Conservation (phyloP, 1,140 invertebrate genomes). For the Semibalanus balanoides region DNA sequence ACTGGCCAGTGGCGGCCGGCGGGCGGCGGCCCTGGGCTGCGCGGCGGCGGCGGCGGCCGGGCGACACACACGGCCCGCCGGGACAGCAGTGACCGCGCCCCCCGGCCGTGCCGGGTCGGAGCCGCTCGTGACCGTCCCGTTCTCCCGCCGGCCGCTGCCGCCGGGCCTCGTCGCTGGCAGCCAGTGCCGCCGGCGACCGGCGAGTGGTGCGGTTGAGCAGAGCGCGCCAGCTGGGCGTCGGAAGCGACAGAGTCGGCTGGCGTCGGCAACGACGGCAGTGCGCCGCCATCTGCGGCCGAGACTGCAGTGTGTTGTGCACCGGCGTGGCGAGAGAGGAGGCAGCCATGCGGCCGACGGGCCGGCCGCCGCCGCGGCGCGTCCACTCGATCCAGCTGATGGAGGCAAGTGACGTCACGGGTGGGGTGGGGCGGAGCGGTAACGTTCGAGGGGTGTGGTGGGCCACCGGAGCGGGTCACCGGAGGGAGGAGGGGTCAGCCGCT, state of each 20-base stretch:
- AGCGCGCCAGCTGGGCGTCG: neutral
- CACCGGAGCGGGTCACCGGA: neutral
- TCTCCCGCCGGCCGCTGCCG: too few relatives aligned
- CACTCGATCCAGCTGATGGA: neutral
- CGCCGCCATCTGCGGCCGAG: neutral
- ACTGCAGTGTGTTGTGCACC: too few relatives aligned
- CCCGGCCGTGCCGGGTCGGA: too few relatives aligned
- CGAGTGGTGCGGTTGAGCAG: too few relatives aligned
- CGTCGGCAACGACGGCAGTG: neutral
- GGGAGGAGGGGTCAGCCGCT: neutral
- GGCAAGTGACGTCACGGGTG: neutral
- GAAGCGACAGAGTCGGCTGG: neutral
- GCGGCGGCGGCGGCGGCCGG: too few relatives aligned
- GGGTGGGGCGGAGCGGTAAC: too few relatives aligned
- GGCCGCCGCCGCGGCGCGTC: neutral
- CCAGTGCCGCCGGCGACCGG: too few relatives aligned
- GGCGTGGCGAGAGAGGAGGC: neutral
- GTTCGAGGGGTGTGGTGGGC: neutral
- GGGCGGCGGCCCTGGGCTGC: too few relatives aligned
- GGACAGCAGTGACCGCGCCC: too few relatives aligned
- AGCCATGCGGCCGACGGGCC: neutral
- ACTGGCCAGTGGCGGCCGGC: too few relatives aligned
- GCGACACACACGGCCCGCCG: too few relatives aligned
- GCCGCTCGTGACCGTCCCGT: neutral
- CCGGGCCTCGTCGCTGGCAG: too few relatives aligned